phyloP scores from a whole-genome alignment of 2,113 vertebrate genomes.

The Aspidoscelis tigris region DNA sequence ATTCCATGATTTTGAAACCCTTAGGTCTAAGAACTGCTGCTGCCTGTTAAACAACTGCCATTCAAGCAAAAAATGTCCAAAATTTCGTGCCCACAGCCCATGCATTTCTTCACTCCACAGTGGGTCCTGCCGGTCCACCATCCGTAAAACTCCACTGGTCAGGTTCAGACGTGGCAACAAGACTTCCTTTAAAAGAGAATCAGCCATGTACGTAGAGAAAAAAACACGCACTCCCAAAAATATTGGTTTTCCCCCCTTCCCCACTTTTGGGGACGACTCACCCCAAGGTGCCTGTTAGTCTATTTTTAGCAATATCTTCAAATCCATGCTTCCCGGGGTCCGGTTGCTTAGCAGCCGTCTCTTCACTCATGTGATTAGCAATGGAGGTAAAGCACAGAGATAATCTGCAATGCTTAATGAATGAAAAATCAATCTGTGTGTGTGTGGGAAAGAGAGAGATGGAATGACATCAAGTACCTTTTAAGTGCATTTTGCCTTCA shows the following conservation, averaged over 20 bases:
- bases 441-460: background rate
- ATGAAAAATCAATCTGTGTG: accelerated
- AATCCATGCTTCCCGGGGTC: conserved; percentile 39
- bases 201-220: no score
- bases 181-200: background rate
- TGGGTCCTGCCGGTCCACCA: background rate
- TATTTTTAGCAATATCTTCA: conserved; percentile 68
- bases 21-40: no score
- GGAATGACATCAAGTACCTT: background rate
- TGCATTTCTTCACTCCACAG: no score
- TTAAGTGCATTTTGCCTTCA: accelerated
- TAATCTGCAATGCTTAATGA: background rate
- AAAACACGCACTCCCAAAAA: background rate
- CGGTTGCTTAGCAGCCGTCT: conserved; percentile 70
- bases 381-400: background rate
- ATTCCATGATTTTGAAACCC: no score
- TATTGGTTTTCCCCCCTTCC: background rate
- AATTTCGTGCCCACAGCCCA: no score
- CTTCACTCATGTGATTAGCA: background rate
- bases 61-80: no score
- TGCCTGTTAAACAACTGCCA: no score
- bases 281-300: conserved; percentile 28
- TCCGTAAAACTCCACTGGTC: no score
- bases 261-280: background rate
- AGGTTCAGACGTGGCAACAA: background rate